Conservation (phyloP, 2,797 vertebrate genomes). For the Myotis pilosus region DNA sequence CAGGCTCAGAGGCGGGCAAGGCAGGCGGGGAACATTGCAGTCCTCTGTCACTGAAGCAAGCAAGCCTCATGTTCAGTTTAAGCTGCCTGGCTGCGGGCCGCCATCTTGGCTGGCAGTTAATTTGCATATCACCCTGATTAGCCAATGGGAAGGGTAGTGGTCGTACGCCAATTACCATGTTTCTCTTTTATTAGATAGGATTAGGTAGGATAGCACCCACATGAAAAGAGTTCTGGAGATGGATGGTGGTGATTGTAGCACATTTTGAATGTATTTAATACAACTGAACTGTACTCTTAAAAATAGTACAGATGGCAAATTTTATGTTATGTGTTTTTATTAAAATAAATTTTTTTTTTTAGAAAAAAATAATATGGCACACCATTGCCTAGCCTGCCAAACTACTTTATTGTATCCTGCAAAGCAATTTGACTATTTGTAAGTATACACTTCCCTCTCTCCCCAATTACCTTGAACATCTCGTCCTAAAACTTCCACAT, state of each 20-base stretch:
- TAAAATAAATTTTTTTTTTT: neutral
- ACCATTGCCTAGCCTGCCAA: neutral
- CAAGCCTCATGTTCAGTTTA: too few relatives aligned
- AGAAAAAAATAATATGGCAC: neutral
- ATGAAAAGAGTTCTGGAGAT: neutral
- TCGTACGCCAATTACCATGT: too few relatives aligned
- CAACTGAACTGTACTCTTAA: neutral
- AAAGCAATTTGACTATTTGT: neutral
- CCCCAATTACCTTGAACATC: constrained; percentile 85
- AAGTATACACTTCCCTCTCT: neutral
- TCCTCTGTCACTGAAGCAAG: too few relatives aligned
- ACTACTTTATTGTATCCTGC: neutral
- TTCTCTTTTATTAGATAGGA: too few relatives aligned
- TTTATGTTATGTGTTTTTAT: neutral
- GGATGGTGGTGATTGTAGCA: neutral
- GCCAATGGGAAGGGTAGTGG: too few relatives aligned
- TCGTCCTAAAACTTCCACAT: constrained; percentile 88
- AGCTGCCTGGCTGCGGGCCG: too few relatives aligned
- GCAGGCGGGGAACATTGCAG: too few relatives aligned
- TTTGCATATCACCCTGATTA: too few relatives aligned
- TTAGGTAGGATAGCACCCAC: neutral
- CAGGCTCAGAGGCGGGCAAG: too few relatives aligned
- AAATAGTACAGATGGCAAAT: neutral
- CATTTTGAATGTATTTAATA: neutral
- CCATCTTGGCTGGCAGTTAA: too few relatives aligned